Evolutionary conservation across 64 coral and sea anemone genomes (phyloP).

Genomic region (Porites lutea): DNA sequence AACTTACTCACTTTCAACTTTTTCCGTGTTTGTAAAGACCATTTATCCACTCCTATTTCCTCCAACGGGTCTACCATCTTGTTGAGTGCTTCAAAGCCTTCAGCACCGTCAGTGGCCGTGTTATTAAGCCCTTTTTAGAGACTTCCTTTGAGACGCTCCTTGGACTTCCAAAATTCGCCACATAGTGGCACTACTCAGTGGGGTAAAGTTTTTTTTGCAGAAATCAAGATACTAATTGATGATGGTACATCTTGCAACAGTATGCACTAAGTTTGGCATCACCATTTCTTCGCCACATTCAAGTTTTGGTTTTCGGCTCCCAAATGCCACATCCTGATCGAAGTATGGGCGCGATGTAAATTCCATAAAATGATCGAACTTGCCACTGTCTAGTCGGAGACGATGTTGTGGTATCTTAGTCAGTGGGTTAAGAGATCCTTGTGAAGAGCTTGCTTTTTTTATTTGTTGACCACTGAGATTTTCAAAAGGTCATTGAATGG

Average conservation of each 20-base stretch:
- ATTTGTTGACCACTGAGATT: constrained; percentile 53
- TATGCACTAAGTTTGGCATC: constrained; percentile 58
- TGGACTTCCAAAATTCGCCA: constrained; percentile 49
- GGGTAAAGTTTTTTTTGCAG: constrained; percentile 55
- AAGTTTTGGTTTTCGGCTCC: constrained; percentile 44
- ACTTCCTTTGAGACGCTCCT: constrained; percentile 48
- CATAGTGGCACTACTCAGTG: constrained; percentile 61
- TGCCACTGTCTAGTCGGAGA: constrained; percentile 41
- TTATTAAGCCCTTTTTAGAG: constrained; percentile 28
- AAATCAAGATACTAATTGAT: constrained; percentile 61
- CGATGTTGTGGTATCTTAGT: constrained; percentile 44
- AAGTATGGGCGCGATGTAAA: constrained; percentile 63
- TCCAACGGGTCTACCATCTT: constrained; percentile 32
- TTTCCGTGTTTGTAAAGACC: constrained; percentile 25
- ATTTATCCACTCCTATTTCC: constrained; percentile 8
- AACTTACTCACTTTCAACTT: constrained; percentile 3
- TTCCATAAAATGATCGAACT: constrained; percentile 77
- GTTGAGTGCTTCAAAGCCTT: neutral
- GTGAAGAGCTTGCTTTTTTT: constrained; percentile 25
- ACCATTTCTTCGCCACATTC: constrained; percentile 46
- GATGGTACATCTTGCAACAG: constrained; percentile 48
- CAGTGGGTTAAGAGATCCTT: neutral
- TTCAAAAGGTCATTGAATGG: constrained; percentile 53
- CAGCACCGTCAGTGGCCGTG: neutral
- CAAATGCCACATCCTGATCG: constrained; percentile 64